These are phyloP conservation scores for Polydrusus tereticollis DNA, from an alignment of 2,888 invertebrate genomes.

Conservation along the genomic window DNA sequence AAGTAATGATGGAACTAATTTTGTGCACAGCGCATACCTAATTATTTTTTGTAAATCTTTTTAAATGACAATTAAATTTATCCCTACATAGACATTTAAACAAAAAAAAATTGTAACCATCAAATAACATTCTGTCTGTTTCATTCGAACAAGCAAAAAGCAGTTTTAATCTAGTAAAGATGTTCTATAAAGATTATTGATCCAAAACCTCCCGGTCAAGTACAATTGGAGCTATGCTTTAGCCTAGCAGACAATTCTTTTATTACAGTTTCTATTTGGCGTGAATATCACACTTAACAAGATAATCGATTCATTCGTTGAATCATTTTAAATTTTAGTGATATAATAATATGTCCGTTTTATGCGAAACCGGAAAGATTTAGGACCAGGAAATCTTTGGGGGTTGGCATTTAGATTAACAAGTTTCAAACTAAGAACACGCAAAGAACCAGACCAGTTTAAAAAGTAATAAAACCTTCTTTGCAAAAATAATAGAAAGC, in stretches of 20 bases:
- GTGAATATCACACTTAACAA: constrained; percentile 2
- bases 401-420: too few species aligned
- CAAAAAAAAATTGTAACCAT: neutral
- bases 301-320: neutral
- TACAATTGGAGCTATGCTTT: neutral
- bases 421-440: too few species aligned
- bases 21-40: too few species aligned
- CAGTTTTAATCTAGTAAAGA: constrained; percentile 3
- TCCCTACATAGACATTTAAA: neutral
- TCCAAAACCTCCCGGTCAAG: neutral
- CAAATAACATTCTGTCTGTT: neutral
- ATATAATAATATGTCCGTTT: too few species aligned
- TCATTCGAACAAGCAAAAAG: neutral
- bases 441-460: too few species aligned
- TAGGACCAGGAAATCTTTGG: too few species aligned
- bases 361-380: too few species aligned
- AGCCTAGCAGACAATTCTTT: constrained; percentile 11
- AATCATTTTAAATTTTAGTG: neutral
- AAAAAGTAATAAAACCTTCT: too few species aligned
- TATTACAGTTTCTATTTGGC: constrained; percentile 8
- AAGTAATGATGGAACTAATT: too few species aligned
- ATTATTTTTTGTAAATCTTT: too few species aligned
- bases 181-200: constrained; percentile 16
- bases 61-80: too few species aligned
- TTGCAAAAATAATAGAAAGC: too few species aligned